These are phyloP conservation scores for Chinchilla lanigera DNA, from an alignment of 2,113 vertebrate genomes.

Conservation along the genomic window DNA sequence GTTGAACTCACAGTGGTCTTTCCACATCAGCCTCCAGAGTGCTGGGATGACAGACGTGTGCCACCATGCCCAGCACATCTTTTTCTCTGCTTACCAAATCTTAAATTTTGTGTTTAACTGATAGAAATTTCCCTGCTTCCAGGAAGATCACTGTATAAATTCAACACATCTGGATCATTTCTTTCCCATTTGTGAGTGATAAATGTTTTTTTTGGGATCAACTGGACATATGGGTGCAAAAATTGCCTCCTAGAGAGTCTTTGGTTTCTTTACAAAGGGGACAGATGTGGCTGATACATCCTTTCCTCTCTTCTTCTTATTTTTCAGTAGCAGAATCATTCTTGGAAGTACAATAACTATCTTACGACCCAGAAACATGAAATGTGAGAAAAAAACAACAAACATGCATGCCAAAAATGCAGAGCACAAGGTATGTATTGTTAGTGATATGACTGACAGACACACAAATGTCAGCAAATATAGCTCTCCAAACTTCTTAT, in stretches of 20 bases:
- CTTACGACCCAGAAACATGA: neutral
- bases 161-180: neutral
- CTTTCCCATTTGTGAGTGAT: neutral
- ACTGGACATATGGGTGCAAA: accelerated
- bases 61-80: neutral
- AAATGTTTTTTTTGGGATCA: too few relatives aligned
- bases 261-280: neutral
- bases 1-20: neutral
- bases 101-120: neutral
- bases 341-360: neutral
- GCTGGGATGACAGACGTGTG: neutral
- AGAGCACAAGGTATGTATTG: neutral
- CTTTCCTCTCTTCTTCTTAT: neutral
- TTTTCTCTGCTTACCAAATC: neutral
- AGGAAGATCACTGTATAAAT: neutral
- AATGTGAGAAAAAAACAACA: neutral
- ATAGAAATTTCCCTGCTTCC: neutral
- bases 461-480: neutral
- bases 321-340: neutral
- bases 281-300: neutral
- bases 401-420: neutral
- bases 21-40: neutral
- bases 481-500: neutral
- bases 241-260: neutral
- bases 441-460: neutral